phyloP scores from a whole-genome alignment of 2,888 invertebrate species.

The Bellardia bayeri region DNA sequence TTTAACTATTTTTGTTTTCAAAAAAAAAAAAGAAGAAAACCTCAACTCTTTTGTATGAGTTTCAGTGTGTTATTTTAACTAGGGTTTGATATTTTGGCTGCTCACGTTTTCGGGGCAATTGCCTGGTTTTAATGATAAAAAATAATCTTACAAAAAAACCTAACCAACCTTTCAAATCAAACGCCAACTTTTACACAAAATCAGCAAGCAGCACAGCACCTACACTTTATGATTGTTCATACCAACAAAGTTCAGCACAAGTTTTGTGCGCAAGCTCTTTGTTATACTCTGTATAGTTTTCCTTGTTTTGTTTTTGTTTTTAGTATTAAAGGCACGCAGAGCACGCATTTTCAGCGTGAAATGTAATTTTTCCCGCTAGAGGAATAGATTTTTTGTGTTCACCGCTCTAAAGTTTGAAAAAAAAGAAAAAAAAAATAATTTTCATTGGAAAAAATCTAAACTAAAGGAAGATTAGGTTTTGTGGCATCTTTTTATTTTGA shows the following conservation, averaged over 20 bases:
- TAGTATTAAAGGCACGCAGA: conserved; percentile 79
- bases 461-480: conserved; percentile 57
- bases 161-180: conserved; percentile 48
- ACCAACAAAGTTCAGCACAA: conserved; percentile 37
- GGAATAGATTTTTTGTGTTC: conserved; percentile 74
- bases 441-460: conserved; percentile 51
- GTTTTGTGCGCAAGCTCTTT: conserved; percentile 47
- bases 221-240: conserved; percentile 56
- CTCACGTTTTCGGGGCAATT: conserved; percentile 72
- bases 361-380: conserved; percentile 82
- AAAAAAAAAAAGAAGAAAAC: neutral
- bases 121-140: conserved; percentile 64
- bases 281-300: neutral
- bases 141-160: conserved; percentile 15
- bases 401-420: neutral
- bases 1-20: conserved; percentile 1
- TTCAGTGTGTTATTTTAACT: neutral
- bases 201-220: conserved; percentile 56
- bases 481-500: neutral
- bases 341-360: conserved; percentile 84
- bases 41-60: neutral
- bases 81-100: conserved; percentile 56
- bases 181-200: conserved; percentile 30
- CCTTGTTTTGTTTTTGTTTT: conserved; percentile 1
- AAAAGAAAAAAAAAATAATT: conserved; percentile 29